A percentile compares a stretch with the other conserved stretches of the same genome.
These are phyloP conservation scores for Ciconia maguari DNA, from an alignment of 2,113 vertebrate genomes.

Conservation along the genomic window DNA sequence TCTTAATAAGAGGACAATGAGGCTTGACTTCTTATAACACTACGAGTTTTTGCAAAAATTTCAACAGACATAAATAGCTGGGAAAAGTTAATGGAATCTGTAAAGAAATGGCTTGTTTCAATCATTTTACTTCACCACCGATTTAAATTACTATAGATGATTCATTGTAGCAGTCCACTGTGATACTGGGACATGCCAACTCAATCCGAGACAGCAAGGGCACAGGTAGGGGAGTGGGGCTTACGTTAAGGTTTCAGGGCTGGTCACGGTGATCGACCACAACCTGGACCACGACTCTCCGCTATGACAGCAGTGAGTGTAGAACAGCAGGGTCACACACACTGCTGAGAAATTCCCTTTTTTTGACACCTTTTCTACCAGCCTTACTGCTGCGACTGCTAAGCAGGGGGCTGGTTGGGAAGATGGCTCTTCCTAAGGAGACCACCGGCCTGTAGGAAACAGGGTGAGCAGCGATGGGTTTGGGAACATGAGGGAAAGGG, in stretches of 20 bases:
- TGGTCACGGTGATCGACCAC: neutral
- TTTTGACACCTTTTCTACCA: neutral
- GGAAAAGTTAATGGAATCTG: neutral
- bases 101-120: neutral
- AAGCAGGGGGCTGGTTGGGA: neutral
- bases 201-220: neutral
- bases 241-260: neutral
- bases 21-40: conserved; percentile 8
- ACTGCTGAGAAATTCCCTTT: neutral
- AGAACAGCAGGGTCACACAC: neutral
- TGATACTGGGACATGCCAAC: neutral
- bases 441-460: neutral
- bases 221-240: neutral
- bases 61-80: neutral
- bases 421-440: neutral
- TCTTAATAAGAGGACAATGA: conserved; percentile 48
- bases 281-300: neutral
- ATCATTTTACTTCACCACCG: neutral
- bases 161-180: neutral
- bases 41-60: neutral
- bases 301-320: neutral
- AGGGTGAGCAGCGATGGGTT: accelerated
- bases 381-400: neutral
- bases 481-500: neutral
- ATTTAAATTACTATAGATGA: neutral